These are phyloP conservation scores for Nyctalus aviator DNA, from an alignment of 2,797 vertebrate species.

Conservation along the genomic window DNA sequence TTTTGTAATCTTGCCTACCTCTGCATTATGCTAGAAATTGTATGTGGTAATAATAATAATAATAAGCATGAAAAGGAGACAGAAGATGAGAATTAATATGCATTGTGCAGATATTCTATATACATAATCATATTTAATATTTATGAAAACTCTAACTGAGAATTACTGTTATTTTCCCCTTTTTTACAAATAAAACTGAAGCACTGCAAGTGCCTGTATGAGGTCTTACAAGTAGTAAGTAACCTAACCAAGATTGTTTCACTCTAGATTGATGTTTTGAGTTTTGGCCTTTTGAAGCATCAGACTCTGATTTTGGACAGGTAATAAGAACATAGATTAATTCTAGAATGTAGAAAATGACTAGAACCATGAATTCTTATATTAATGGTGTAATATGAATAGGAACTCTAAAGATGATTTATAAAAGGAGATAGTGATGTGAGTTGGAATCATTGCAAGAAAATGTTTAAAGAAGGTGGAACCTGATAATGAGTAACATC, in stretches of 20 bases:
- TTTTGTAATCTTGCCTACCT: not conserved
- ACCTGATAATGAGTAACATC: not conserved
- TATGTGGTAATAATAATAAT: not conserved
- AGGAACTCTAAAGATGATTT: not conserved
- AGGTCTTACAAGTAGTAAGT: not conserved
- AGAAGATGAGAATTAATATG: not conserved
- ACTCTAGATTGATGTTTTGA: not conserved
- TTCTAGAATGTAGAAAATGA: not conserved
- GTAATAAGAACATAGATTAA: not conserved
- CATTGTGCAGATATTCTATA: not conserved
- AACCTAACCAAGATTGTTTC: not conserved
- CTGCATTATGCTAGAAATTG: not conserved
- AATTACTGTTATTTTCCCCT: not conserved
- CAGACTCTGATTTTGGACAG: not conserved
- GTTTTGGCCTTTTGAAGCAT: not conserved
- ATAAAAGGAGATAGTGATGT: not conserved
- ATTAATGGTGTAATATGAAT: not conserved
- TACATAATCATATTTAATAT: not conserved
- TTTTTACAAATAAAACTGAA: conserved; percentile 8
- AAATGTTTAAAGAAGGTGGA: not conserved
- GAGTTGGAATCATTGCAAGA: not conserved
- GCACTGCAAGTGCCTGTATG: not conserved
- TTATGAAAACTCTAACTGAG: not conserved
- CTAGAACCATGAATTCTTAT: not conserved
- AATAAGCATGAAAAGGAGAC: not conserved